Base-by-base conservation (phyloP, 1,140 invertebrate species). In the Aphis craccivora region DNA sequence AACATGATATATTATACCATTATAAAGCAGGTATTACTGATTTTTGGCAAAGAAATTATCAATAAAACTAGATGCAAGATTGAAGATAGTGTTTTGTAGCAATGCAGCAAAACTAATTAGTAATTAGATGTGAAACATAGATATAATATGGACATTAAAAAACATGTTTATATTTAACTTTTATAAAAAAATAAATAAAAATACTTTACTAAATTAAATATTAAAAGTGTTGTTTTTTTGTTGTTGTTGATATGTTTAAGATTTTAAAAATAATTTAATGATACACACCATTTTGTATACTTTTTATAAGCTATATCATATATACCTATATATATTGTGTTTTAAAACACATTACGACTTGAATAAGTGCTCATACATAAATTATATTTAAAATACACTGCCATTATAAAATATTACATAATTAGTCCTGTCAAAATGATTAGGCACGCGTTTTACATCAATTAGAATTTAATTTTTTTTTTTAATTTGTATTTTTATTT, bases 341-440 rank as follows among this genome's bases (percentile, higher is more conserved):
- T 76, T 76, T 76, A 76, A 76, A 76, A 76, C 30, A 76, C 60
- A 76, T 76, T 76, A 76, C 5, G 18, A 76, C 60, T 76, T 35
- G n/a, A 76, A 76, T n/a, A n/a, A 76, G 60, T 76, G 14, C 30
- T 76, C 60, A 76, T 76, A 18, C 23, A 76, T 76, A 76, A 76
- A 76, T 76, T 76, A 76, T 76, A n/a, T 76, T 76, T 76, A 76
- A 76, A 76, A 76, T n/a, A 5, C n/a, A 76, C 60, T n/a, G n/a
- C n/a, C n/a, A 76, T n/a, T 76, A 76, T 76, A 76, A 76, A 76
- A 76, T 76, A n/a, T n/a, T 76, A n/a, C 60, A 76, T 51, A 51
- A 51, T 76, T 76, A 76, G 60, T 76, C 60, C 14, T 76, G 60
- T 76, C 60, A 76, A n/a, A 76, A 76, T 76, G 60, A 51, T 51